A percentile compares a stretch with the other conserved stretches of the same genome.
Evolutionary conservation across 2,888 invertebrate genomes (phyloP).

Genomic region (Neoaliturus tenellus): DNA sequence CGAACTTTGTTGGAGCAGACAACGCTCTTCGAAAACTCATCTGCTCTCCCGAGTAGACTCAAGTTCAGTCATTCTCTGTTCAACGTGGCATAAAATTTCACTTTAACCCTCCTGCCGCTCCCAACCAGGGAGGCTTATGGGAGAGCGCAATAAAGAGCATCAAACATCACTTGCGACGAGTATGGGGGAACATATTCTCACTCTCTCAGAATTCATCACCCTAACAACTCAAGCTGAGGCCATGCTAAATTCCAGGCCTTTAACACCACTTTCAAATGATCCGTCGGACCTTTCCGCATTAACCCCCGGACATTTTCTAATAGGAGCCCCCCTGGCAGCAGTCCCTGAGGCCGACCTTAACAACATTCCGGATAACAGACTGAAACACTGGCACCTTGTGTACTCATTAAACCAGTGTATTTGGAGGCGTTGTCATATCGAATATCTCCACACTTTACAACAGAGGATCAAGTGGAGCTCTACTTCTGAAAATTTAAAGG

Average conservation of each 20-base stretch:
- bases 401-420: neutral
- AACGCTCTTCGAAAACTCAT: neutral
- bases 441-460: neutral
- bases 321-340: conserved; percentile 42
- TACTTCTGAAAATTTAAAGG: neutral
- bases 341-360: conserved; percentile 10
- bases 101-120: conserved; percentile 29
- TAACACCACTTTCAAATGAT: conserved; percentile 1
- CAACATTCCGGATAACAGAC: neutral
- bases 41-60: neutral
- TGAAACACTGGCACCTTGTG: neutral
- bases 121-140: conserved; percentile 53
- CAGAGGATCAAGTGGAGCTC: neutral
- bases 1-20: neutral
- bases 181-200: conserved; percentile 43
- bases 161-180: conserved; percentile 42
- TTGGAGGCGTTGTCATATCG: neutral
- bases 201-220: conserved; percentile 35
- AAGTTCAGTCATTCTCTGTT: neutral
- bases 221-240: conserved; percentile 12
- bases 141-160: conserved; percentile 48
- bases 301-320: too few relatives aligned
- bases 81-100: conserved; percentile 25
- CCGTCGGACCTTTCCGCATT: conserved; percentile 9
- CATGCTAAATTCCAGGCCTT: conserved; percentile 10